Conservation (phyloP, 2,888 invertebrate species). For the Sericinus montela region DNA sequence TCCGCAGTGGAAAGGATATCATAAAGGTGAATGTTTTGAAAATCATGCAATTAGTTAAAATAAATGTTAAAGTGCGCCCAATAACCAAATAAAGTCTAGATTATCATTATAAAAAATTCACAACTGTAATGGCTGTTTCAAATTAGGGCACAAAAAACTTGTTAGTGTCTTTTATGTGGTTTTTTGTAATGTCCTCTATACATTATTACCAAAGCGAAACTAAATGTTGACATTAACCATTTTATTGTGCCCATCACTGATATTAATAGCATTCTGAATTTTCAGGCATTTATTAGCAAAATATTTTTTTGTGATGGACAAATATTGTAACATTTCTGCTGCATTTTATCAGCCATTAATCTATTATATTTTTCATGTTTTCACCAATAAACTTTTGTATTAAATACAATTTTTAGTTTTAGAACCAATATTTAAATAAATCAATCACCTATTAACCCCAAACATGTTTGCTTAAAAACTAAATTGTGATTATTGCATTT, state of each 20-base stretch:
- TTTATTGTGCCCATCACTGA: conserved; percentile 73
- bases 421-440: conserved; percentile 76
- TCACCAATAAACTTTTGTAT: conserved; percentile 80
- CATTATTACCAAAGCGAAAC: conserved; percentile 64
- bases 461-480: conserved; percentile 54
- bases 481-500: no score
- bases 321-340: conserved; percentile 78
- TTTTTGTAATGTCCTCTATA: conserved; percentile 62
- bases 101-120: conserved; percentile 48
- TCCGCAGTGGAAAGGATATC: conserved; percentile 74
- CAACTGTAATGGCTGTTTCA: conserved; percentile 71
- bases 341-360: conserved; percentile 80
- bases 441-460: conserved; percentile 70
- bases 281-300: conserved; percentile 78
- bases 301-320: conserved; percentile 71
- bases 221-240: conserved; percentile 69
- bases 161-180: conserved; percentile 70
- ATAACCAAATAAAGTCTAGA: conserved; percentile 54
- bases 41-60: conserved; percentile 56
- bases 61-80: conserved; percentile 64
- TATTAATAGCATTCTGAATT: conserved; percentile 69
- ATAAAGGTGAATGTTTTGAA: conserved; percentile 67
- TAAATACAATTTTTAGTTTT: conserved; percentile 80
- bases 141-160: conserved; percentile 75
- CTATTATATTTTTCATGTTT: conserved; percentile 80